Evolutionary conservation across 1,140 invertebrate species (phyloP).

Genomic region (Popillia japonica): DNA sequence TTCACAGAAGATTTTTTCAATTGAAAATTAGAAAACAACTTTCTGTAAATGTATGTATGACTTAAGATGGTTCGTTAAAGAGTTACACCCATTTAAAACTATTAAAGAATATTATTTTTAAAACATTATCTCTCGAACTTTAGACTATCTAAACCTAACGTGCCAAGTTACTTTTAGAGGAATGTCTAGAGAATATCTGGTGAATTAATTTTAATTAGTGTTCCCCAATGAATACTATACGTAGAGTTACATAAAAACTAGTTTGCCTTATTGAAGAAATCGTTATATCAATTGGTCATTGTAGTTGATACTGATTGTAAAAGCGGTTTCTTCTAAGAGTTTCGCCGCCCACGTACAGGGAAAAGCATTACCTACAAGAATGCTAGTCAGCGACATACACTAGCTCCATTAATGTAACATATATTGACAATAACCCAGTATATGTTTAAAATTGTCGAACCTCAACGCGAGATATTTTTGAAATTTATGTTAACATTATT

Average conservation of each 20-base stretch:
- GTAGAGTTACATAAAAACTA: neutral
- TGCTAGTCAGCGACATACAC: constrained; percentile 13
- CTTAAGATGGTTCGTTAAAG: too few species aligned
- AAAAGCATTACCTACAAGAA: constrained; percentile 2
- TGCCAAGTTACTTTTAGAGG: too few species aligned
- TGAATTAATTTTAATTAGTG: too few species aligned
- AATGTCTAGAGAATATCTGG: too few species aligned
- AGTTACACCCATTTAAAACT: too few species aligned
- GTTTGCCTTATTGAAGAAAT: neutral
- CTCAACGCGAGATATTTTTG: constrained; percentile 1
- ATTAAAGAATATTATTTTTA: too few species aligned
- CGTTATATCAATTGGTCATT: constrained; percentile 23
- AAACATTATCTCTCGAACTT: too few species aligned
- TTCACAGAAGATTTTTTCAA: too few species aligned
- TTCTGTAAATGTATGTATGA: too few species aligned
- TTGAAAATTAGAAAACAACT: too few species aligned
- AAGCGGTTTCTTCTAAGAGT: constrained; percentile 4
- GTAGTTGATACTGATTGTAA: neutral
- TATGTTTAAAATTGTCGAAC: constrained; percentile 10
- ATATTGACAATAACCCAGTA: constrained; percentile 31
- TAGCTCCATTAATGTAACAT: neutral
- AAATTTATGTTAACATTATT: constrained; percentile 35
- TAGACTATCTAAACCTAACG: too few species aligned
- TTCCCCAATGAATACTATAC: neutral
- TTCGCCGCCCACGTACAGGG: constrained; percentile 13